Conservation (phyloP, 2,797 vertebrate species). For the Epinephelus malabaricus region DNA sequence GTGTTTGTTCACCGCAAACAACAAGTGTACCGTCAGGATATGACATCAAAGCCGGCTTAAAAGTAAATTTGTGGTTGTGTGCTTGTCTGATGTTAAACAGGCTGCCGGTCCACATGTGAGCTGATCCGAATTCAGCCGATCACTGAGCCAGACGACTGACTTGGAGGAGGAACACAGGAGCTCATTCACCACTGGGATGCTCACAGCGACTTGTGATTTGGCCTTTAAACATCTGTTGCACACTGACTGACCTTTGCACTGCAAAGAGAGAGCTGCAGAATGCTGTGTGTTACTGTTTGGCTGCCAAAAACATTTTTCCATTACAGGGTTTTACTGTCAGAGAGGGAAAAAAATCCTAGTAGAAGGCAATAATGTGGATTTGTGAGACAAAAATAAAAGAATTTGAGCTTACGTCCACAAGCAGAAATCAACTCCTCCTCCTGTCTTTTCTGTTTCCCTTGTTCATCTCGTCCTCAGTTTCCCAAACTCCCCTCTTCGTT, state of each 20-base stretch:
- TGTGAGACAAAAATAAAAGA: neutral
- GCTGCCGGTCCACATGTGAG: constrained; percentile 5
- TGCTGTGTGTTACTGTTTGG: constrained; percentile 28
- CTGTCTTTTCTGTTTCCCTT: constrained; percentile 39
- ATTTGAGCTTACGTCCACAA: neutral
- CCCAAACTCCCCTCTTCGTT: constrained; percentile 39
- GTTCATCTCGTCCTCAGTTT: constrained; percentile 8
- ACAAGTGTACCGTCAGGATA: too few species aligned
- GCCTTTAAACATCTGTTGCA: constrained; percentile 68
- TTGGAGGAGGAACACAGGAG: constrained; percentile 47
- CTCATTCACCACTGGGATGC: constrained; percentile 50
- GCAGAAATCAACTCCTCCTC: neutral
- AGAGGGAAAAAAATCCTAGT: neutral
- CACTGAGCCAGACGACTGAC: constrained; percentile 34
- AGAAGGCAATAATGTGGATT: neutral
- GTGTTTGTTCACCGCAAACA: neutral
- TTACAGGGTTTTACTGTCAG: constrained; percentile 10
- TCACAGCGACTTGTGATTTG: constrained; percentile 67
- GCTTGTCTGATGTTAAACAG: constrained; percentile 5
- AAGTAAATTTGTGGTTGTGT: neutral
- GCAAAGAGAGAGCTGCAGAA: constrained; percentile 23
- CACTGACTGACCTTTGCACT: constrained; percentile 64
- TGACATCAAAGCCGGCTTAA: neutral
- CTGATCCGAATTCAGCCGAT: constrained; percentile 25
- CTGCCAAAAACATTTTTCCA: constrained; percentile 13